Conservation (phyloP, 2,113 vertebrate genomes). For the Emydocephalus ijimae region DNA sequence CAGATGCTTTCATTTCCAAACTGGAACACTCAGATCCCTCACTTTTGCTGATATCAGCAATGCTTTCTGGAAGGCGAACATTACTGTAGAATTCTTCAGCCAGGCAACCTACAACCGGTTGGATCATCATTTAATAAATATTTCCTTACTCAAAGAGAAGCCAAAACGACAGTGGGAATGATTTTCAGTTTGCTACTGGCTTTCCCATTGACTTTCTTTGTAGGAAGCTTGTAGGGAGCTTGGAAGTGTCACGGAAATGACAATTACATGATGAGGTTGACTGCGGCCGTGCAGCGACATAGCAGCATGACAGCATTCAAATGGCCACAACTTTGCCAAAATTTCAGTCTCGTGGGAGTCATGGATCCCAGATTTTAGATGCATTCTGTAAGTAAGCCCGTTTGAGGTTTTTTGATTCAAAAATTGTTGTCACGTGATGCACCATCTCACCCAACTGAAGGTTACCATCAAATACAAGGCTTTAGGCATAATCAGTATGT, state of each 20-base stretch:
- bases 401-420: neutral
- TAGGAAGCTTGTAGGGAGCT: neutral
- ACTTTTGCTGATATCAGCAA: neutral
- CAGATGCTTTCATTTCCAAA: no score
- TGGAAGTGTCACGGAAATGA: neutral
- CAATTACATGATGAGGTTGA: neutral
- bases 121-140: neutral
- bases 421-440: neutral
- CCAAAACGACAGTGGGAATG: neutral
- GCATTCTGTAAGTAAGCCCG: neutral
- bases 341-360: neutral
- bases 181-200: neutral
- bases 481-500: neutral
- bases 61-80: neutral
- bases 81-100: neutral
- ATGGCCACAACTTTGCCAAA: neutral
- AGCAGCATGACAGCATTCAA: neutral
- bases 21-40: neutral
- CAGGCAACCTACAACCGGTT: neutral
- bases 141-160: neutral
- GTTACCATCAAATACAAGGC: neutral
- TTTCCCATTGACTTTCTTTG: neutral
- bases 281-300: neutral
- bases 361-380: neutral
- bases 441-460: neutral